Evolutionary conservation across 2,888 invertebrate genomes (phyloP).

Genomic region (Thereva unica): DNA sequence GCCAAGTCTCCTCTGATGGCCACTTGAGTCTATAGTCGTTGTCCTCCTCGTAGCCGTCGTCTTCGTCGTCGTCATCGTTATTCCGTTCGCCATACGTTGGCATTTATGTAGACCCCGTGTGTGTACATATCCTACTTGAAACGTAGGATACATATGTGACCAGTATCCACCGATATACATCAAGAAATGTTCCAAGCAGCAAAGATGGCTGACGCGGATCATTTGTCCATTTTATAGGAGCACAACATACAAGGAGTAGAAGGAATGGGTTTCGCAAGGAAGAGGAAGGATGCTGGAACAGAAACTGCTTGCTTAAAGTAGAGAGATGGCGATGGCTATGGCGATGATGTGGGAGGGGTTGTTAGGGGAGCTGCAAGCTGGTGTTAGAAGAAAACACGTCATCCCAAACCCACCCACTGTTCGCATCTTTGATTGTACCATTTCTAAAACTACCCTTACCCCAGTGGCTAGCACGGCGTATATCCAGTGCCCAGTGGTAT

Average conservation of each 20-base stretch:
- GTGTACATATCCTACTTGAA: conserved; percentile 22
- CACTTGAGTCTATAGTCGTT: conserved; percentile 38
- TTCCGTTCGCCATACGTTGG: conserved; percentile 32
- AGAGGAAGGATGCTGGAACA: conserved; percentile 30
- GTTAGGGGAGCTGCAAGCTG: conserved; percentile 16
- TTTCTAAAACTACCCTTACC: conserved; percentile 38
- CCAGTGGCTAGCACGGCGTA: conserved; percentile 6
- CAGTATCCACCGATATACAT: conserved; percentile 35
- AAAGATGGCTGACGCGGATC: conserved; percentile 43
- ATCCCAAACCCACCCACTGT: conserved; percentile 24
- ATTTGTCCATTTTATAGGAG: conserved; percentile 40
- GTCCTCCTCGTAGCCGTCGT: conserved; percentile 37
- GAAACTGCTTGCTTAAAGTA: conserved; percentile 39
- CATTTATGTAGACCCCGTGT: conserved; percentile 21
- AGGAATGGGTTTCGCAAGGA: conserved; percentile 20
- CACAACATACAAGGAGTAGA: conserved; percentile 22
- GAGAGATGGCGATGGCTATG: conserved; percentile 34
- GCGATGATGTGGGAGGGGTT: conserved; percentile 6
- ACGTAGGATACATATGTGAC: conserved; percentile 26
- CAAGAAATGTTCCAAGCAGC: conserved; percentile 33
- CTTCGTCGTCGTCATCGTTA: conserved; percentile 33
- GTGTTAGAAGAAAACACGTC: conserved; percentile 35
- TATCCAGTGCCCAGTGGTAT: conserved; percentile 22
- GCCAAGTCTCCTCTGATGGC: conserved; percentile 34
- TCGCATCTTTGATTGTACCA: conserved; percentile 40